These are phyloP conservation scores for Ptilonorhynchus violaceus DNA, from an alignment of 2,113 vertebrate species.

Conservation along the genomic window DNA sequence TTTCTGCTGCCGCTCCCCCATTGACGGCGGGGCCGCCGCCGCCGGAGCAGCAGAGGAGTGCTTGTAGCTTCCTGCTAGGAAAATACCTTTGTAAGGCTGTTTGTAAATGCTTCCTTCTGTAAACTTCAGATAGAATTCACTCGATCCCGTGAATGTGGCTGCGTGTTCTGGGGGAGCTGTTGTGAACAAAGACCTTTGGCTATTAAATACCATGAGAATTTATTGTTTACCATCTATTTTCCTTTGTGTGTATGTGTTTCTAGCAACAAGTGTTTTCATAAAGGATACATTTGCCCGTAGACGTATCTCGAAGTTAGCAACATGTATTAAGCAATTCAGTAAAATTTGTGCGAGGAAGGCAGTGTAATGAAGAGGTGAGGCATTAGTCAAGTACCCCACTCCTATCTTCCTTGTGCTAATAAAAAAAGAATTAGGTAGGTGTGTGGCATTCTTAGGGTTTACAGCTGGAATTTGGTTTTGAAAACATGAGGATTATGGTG, in stretches of 20 bases:
- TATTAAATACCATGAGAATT: not conserved
- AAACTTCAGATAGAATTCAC: slow-evolving; percentile 36
- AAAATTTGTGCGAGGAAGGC: not conserved
- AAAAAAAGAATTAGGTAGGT: not conserved
- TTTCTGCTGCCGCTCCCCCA: not conserved
- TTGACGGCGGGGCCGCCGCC: rapidly evolving
- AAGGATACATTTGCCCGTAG: not conserved
- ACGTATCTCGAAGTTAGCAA: not conserved
- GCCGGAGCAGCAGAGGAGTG: not conserved
- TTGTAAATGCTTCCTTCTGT: slow-evolving; percentile 31
- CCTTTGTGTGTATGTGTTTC: not conserved
- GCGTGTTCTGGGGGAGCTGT: not conserved
- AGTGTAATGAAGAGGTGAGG: not conserved
- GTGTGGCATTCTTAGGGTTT: not conserved
- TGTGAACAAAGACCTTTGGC: not conserved
- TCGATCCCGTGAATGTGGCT: not conserved
- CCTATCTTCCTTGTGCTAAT: not conserved
- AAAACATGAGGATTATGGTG: not conserved
- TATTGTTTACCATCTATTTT: not conserved
- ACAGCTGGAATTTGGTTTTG: not conserved
- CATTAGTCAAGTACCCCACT: not conserved
- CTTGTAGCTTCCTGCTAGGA: slow-evolving; percentile 23
- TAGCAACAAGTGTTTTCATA: not conserved
- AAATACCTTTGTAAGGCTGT: slow-evolving; percentile 24
- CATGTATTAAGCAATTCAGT: not conserved